Evolutionary conservation across 1,140 invertebrate species (phyloP).

Genomic region (Babylonia areolata): DNA sequence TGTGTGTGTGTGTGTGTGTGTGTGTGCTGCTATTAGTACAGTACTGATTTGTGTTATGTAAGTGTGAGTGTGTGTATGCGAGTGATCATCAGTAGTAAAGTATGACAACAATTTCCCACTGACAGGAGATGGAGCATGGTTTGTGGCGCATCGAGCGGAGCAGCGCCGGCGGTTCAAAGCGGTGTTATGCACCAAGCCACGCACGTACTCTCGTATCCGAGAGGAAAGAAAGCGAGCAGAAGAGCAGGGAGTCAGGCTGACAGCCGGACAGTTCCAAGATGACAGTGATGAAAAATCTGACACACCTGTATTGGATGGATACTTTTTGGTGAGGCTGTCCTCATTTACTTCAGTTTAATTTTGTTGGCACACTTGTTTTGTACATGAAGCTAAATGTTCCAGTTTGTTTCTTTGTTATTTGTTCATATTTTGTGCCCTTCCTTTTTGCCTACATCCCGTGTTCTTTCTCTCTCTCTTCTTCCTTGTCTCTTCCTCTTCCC

Average conservation of each 20-base stretch:
- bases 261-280: conserved; percentile 45
- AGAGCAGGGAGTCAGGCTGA: conserved; percentile 54
- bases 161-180: conserved; percentile 72
- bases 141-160: conserved; percentile 70
- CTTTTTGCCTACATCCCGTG: too few species aligned
- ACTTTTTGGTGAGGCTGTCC: conserved; percentile 70
- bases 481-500: background rate
- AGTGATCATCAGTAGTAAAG: too few species aligned
- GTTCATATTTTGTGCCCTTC: too few species aligned
- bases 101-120: background rate
- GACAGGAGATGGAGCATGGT: conserved; percentile 70
- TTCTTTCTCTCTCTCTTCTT: background rate
- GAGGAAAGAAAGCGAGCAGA: conserved; percentile 68
- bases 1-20: too few species aligned
- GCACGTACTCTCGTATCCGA: conserved; percentile 71
- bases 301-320: conserved; percentile 70
- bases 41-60: too few species aligned
- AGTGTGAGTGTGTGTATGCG: too few species aligned
- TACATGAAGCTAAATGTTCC: too few species aligned
- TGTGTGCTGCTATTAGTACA: too few species aligned
- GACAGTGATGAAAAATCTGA: conserved; percentile 59
- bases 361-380: background rate
- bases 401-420: too few species aligned
- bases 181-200: conserved; percentile 71
- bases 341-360: background rate